These are phyloP conservation scores for Ferdinandea cuprea DNA, from an alignment of 2,888 invertebrate species.

Conservation along the genomic window DNA sequence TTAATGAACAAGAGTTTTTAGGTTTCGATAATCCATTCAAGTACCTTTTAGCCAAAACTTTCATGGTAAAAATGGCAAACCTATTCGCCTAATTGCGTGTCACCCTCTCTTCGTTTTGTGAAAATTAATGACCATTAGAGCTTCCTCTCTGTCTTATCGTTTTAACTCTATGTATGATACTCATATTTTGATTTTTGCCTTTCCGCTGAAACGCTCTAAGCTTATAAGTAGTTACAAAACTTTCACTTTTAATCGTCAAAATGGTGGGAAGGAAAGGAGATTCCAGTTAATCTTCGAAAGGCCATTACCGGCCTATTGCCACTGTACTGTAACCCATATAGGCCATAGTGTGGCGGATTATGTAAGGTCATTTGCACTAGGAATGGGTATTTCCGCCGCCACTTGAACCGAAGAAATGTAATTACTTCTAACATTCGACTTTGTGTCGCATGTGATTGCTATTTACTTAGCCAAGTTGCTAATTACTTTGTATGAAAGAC, in stretches of 20 bases:
- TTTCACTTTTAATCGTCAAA: constrained; percentile 55
- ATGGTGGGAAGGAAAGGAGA: background rate
- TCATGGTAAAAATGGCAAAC: constrained; percentile 6
- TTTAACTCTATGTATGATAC: background rate
- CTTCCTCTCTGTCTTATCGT: constrained; percentile 1
- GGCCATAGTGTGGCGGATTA: constrained; percentile 34
- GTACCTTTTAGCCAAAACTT: background rate
- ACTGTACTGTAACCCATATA: constrained; percentile 25
- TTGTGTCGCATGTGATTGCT: constrained; percentile 25
- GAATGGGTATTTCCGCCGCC: constrained; percentile 40
- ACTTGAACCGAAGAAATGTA: constrained; percentile 10
- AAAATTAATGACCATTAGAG: constrained; percentile 28
- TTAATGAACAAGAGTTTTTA: background rate
- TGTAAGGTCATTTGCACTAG: constrained; percentile 39
- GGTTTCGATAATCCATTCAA: background rate
- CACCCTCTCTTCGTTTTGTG: constrained; percentile 15
- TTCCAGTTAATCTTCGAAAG: constrained; percentile 30
- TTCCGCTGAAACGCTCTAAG: constrained; percentile 3
- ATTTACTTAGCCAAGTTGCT: constrained; percentile 29
- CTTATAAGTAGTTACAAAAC: constrained; percentile 45
- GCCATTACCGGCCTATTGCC: constrained; percentile 55
- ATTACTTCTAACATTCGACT: constrained; percentile 32
- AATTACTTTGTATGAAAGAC: constrained; percentile 20
- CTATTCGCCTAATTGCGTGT: constrained; percentile 4
- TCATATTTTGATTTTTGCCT: background rate